Percentiles rank a stretch among this genome's conserved stretches.
Evolutionary conservation across 2,113 vertebrate genomes (phyloP).

Genomic region (Dolichotis patagonum): DNA sequence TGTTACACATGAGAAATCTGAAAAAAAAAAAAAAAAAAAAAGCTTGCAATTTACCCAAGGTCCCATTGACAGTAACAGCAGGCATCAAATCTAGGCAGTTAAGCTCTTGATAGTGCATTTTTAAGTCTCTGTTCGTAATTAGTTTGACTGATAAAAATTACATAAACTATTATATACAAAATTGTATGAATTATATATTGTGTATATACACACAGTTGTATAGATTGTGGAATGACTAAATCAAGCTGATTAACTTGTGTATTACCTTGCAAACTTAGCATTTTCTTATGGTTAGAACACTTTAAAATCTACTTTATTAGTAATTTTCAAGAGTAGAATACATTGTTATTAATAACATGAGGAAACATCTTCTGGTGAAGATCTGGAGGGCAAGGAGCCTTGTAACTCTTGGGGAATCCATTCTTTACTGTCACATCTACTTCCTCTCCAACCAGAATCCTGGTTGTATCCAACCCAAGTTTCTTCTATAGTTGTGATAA

Average conservation of each 20-base stretch:
- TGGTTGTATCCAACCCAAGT: not conserved
- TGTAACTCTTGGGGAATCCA: not conserved
- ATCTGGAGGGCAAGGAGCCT: not conserved
- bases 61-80: not conserved
- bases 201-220: not conserved
- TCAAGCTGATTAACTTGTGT: not conserved
- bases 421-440: not conserved
- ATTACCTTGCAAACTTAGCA: not conserved
- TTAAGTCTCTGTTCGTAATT: not conserved
- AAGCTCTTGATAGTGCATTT: not conserved
- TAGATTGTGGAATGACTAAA: not conserved
- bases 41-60: not conserved
- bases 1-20: slow-evolving; percentile 31
- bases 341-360: not conserved
- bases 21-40: no score
- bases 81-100: not conserved
- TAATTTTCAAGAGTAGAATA: not conserved
- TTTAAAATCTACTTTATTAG: not conserved
- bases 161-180: not conserved
- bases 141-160: not conserved
- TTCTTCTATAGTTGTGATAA: slow-evolving; percentile 4
- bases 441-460: not conserved
- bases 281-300: not conserved
- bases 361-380: not conserved
- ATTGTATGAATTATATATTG: not conserved